These are phyloP conservation scores for Diploptera punctata DNA, from an alignment of 2,888 invertebrate genomes.

Conservation along the genomic window DNA sequence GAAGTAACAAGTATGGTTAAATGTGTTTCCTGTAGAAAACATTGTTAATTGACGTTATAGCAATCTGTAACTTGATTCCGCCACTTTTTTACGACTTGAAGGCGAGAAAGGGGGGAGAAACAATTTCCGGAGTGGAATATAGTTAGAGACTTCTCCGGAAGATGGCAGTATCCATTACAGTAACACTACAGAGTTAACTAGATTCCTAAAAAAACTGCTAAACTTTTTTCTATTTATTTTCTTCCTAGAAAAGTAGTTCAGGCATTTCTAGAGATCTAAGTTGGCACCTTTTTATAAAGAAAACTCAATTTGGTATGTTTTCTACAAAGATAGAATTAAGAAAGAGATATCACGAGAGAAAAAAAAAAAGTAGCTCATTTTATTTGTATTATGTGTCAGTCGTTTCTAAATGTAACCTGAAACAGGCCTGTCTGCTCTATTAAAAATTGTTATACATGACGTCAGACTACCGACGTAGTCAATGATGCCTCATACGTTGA, in stretches of 20 bases:
- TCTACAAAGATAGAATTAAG: no score
- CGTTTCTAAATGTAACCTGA: no score
- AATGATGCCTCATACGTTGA: no score
- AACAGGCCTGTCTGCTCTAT: no score
- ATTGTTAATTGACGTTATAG: neutral
- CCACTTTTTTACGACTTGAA: neutral
- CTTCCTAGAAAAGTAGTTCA: no score
- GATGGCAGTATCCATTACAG: slow-evolving; percentile 15
- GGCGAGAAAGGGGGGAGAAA: neutral
- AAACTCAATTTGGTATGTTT: slow-evolving; percentile 7
- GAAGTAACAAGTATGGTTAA: no score
- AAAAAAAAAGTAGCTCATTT: no score
- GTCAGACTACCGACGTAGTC: no score
- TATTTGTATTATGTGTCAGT: no score
- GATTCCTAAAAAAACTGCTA: neutral
- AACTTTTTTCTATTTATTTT: neutral
- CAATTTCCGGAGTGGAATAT: slow-evolving; percentile 11
- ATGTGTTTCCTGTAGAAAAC: neutral
- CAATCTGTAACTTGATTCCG: slow-evolving; percentile 4
- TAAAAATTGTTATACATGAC: no score
- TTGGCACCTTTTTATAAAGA: neutral
- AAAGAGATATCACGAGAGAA: no score
- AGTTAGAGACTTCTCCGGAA: slow-evolving; percentile 10
- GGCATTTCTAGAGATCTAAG: neutral
- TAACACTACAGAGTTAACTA: neutral